phyloP scores from a whole-genome alignment of 64 coral and sea anemone genomes.

The Stichodactyla mertensii region DNA sequence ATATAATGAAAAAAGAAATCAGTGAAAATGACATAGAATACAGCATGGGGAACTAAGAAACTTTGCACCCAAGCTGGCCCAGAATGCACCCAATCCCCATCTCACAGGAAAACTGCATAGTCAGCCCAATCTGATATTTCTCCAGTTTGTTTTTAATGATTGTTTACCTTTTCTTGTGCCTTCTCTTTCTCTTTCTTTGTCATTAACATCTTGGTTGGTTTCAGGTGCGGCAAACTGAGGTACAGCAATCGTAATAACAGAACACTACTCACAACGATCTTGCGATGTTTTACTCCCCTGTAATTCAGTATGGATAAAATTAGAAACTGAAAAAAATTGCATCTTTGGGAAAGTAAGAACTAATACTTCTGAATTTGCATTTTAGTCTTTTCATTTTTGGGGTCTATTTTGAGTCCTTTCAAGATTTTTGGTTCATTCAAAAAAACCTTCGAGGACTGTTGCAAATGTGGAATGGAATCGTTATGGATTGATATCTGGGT shows the following conservation, averaged over 20 bases:
- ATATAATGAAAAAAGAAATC: constrained; percentile 13
- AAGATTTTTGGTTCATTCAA: too few species aligned
- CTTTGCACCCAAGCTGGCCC: background rate
- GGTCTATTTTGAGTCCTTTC: too few species aligned
- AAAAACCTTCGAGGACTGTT: too few species aligned
- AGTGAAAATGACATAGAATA: background rate
- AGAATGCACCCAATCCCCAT: too few species aligned
- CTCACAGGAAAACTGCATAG: too few species aligned
- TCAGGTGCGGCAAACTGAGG: constrained; percentile 71
- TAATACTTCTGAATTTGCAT: too few species aligned
- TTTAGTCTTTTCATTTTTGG: too few species aligned
- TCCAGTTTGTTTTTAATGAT: background rate
- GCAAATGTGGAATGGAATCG: too few species aligned
- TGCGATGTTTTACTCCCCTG: constrained; percentile 44
- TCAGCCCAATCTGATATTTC: too few species aligned
- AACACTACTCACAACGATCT: constrained; percentile 49
- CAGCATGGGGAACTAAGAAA: background rate
- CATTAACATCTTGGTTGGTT: constrained; percentile 21
- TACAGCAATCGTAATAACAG: constrained; percentile 67
- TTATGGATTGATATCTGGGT: too few species aligned
- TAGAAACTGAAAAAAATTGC: background rate
- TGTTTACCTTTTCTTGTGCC: background rate
- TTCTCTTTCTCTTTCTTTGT: constrained; percentile 7
- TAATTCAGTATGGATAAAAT: background rate
- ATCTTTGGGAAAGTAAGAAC: too few species aligned